phyloP scores from a whole-genome alignment of 2,113 vertebrate genomes.

The Cepphus grylle region DNA sequence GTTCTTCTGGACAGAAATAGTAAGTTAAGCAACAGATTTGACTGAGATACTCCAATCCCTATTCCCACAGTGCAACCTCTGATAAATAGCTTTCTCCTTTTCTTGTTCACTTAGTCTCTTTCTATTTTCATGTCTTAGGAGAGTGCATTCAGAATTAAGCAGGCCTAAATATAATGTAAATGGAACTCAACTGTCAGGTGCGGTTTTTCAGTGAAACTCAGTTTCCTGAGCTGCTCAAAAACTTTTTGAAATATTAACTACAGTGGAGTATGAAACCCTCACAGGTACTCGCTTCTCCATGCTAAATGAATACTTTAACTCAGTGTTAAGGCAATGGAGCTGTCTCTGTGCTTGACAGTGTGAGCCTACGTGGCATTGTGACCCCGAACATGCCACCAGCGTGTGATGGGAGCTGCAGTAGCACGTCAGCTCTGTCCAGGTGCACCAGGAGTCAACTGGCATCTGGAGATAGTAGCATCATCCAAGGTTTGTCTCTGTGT shows the following conservation, averaged over 20 bases:
- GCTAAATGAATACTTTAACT: background rate
- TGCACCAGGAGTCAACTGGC: background rate
- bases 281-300: background rate
- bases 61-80: background rate
- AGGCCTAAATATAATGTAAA: background rate
- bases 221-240: background rate
- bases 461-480: background rate
- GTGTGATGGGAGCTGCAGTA: fast-evolving
- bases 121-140: background rate
- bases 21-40: background rate
- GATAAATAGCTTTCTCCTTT: background rate
- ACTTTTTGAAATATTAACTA: background rate
- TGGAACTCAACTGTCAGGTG: background rate
- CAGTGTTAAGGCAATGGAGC: background rate
- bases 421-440: fast-evolving
- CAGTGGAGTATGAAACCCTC: background rate
- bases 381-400: fast-evolving
- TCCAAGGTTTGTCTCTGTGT: background rate
- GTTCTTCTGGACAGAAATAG: background rate
- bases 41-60: background rate
- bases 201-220: background rate
- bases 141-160: background rate
- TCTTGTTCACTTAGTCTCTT: background rate
- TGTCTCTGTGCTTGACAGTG: too few relatives aligned
- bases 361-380: fast-evolving